Conservation (phyloP, 2,888 invertebrate genomes). For the Athalia cordata region DNA sequence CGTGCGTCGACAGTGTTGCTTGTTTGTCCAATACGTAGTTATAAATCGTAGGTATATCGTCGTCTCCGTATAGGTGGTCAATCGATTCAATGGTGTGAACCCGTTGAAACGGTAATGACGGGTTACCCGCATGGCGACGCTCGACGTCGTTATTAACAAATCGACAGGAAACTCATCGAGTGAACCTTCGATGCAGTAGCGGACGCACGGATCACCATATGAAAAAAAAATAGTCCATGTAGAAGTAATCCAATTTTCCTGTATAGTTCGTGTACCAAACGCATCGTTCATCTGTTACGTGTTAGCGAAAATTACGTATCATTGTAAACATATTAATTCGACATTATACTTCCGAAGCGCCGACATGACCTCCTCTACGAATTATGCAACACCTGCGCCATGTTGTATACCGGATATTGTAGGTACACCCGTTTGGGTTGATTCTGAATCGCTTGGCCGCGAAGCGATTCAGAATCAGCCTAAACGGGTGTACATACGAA, state of each 20-base stretch:
- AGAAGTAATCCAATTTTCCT: not conserved
- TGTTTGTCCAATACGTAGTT: not conserved
- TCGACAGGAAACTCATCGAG: constrained; percentile 40
- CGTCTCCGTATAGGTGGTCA: not conserved
- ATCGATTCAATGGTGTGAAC: constrained; percentile 29
- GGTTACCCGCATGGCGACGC: constrained; percentile 49
- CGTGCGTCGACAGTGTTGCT: not conserved
- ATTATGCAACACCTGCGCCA: no score
- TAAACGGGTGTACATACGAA: no score
- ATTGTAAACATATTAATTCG: not conserved
- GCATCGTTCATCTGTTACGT: not conserved
- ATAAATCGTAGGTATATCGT: not conserved
- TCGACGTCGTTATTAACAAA: constrained; percentile 44
- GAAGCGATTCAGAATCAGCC: no score
- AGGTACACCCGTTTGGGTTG: no score
- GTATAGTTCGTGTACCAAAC: no score
- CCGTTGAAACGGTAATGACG: constrained; percentile 53
- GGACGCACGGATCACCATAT: no score
- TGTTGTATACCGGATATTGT: not conserved
- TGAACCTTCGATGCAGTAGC: not conserved
- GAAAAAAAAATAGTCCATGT: no score
- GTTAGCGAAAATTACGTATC: constrained; percentile 17
- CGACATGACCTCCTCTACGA: no score
- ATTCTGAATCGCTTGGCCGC: no score
- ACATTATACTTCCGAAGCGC: no score